A percentile compares a stretch with the other conserved stretches of the same genome.
These are phyloP conservation scores for Ictalurus furcatus DNA, from an alignment of 2,113 vertebrate species.

Conservation along the genomic window DNA sequence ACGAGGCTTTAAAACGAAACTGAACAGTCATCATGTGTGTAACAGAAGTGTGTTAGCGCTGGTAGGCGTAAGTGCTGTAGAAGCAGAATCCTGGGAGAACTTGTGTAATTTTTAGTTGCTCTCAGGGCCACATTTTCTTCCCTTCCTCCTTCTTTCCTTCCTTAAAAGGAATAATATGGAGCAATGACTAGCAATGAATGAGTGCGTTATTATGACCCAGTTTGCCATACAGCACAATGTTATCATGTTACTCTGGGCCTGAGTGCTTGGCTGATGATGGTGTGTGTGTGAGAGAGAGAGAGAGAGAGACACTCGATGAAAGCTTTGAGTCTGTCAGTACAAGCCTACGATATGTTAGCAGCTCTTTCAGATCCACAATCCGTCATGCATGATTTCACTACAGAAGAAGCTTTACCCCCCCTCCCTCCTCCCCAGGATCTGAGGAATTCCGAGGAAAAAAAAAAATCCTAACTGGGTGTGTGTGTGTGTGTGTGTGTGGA, in stretches of 20 bases:
- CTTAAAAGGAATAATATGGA: not conserved
- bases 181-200: not conserved
- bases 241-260: not conserved
- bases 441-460: not conserved
- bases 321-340: not conserved
- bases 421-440: not conserved
- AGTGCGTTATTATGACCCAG: not conserved
- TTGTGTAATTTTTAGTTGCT: not conserved
- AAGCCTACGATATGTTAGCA: not conserved
- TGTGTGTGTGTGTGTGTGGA: slow-evolving; percentile 30
- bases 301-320: not conserved
- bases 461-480: not conserved
- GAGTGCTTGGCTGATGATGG: no score
- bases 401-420: not conserved
- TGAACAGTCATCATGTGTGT: not conserved
- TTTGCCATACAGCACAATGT: not conserved
- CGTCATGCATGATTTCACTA: not conserved
- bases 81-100: not conserved
- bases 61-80: not conserved
- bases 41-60: not conserved
- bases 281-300: not conserved
- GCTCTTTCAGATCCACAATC: not conserved
- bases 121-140: not conserved
- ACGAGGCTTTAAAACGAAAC: not conserved
- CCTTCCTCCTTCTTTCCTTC: not conserved